Evolutionary conservation across 2,888 invertebrate species (phyloP), one percentile per base, ranked within the genome.

Genomic region (Tanytarsus gracilentus): DNA sequence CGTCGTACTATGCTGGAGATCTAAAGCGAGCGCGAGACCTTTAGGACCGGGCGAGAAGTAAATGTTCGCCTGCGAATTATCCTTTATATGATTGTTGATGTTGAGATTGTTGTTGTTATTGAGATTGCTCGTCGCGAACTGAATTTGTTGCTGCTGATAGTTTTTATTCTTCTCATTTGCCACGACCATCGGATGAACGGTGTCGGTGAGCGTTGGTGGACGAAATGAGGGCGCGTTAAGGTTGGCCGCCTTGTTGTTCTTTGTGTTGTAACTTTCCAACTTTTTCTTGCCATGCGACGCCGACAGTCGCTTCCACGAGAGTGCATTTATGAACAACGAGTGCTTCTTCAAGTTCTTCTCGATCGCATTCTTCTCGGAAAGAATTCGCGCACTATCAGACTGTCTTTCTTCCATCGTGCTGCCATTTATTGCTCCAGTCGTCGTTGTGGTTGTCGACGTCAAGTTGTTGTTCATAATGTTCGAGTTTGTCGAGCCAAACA

Each of bases 241-340:
- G 27, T 55, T 55, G 1, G 40, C 40, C 21, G 39, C 21, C 72
- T 85, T 87, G 68, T 86, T 88, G n/a, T 44, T 44, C 73, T 88
- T 90, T 77, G 88, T 89, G 74, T 89, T 88, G n/a, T 49, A 48
- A 78, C 87, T 88, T 78, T 92, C 89, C 68, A 90, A 77, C 76
- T 94, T 94, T 78, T 95, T 94, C 74, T 92, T 94, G 70, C 87
- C 90, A 71, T 92, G 93, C 68, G 88, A 89, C 52, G 90, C 83
- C 55, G 90, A 91, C 71, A 96, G 90, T 75, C 93, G 84, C 75
- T 94, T 96, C 95, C 96, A 96, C 66, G 94, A 93, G 26, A 96
- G 78, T 23, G 93, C 94, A 75, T 94, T 95, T 65, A 96, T 91
- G 75, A 96, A 94, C 63, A 95, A 76, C 63, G 95, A 92, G 71